Base-by-base conservation (phyloP, 2,888 invertebrate genomes). In the Horisme vitalbata region DNA sequence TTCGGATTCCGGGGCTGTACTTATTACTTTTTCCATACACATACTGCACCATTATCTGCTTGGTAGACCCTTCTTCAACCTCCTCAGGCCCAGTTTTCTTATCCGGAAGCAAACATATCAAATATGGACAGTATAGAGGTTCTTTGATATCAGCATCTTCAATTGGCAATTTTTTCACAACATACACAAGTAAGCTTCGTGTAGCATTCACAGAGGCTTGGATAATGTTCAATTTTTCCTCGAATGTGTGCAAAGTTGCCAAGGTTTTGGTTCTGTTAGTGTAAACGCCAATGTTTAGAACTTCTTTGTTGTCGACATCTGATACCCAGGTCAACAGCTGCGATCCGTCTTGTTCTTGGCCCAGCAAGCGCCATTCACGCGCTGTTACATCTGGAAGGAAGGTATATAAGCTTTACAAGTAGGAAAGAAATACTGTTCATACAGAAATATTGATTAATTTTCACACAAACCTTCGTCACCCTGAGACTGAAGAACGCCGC, bases 41-140 rank as follows among this genome's bases (percentile, higher is more conserved):
- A 91, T 95, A 96, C 69, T 96, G 96, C 37, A 94, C 90, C 92
- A 95, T 93, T 20, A 94, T 92, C 82, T 96, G 96, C 47, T 93
- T 94, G 0, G 90, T 83, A 20, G 93, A 92, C 27, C 91, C 90
- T 18, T 91, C 88, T 55, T 92, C 90, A 0, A 90, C 68, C 34
- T 75, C 74, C 27, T 76, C 72, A 2, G 87, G 81, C 0, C 60
- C 67, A 37, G 70, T 68, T 32, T 75, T 65, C 62, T 86, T 76
- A 41, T 83, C 79, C 35, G 85, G 78, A 57, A 91, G 74, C 52
- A 93, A 73, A 71, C 93, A 92, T 23, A 94, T 83, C 37, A 95
- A 73, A 67, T 85, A 93, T 4, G 94, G 92, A 59, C 91, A 91
- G 60, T 95, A 95, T 9, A 91, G 63, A 46, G 91, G 64, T 14